Evolutionary conservation across 2,888 invertebrate species (phyloP).

Genomic region (Plutella xylostella): DNA sequence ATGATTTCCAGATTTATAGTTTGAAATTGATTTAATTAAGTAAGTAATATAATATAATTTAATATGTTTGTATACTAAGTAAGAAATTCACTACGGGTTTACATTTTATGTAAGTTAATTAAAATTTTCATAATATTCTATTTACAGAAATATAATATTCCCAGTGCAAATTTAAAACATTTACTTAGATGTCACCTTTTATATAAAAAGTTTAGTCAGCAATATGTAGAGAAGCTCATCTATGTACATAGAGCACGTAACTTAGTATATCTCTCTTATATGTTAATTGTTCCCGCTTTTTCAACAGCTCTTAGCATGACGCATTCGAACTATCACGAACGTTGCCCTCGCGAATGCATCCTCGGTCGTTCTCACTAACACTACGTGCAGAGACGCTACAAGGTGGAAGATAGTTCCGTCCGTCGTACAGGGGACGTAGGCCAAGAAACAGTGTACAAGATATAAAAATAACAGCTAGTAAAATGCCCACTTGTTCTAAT

Average conservation of each 20-base stretch:
- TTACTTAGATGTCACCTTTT: no score
- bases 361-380: no score
- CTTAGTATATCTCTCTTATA: conserved; percentile 38
- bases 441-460: conserved; percentile 1
- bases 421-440: conserved; percentile 20
- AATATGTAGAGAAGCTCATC: conserved; percentile 12
- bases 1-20: neutral
- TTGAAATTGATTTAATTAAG: neutral
- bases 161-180: no score
- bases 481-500: conserved; percentile 37
- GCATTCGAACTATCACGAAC: no score
- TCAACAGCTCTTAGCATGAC: conserved; percentile 44
- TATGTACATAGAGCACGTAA: conserved; percentile 33
- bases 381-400: conserved; percentile 48
- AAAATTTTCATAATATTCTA: neutral
- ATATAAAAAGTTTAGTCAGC: neutral
- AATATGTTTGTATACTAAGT: no score
- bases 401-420: conserved; percentile 30
- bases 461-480: neutral
- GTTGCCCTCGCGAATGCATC: no score
- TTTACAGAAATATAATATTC: no score
- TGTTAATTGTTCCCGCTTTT: conserved; percentile 66
- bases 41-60: no score
- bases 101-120: conserved; percentile 4
- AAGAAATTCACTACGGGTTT: no score